Percentiles rank a stretch among this genome's conserved stretches.
Conservation (phyloP, 2,888 invertebrate species). For the Drosophila testacea region DNA sequence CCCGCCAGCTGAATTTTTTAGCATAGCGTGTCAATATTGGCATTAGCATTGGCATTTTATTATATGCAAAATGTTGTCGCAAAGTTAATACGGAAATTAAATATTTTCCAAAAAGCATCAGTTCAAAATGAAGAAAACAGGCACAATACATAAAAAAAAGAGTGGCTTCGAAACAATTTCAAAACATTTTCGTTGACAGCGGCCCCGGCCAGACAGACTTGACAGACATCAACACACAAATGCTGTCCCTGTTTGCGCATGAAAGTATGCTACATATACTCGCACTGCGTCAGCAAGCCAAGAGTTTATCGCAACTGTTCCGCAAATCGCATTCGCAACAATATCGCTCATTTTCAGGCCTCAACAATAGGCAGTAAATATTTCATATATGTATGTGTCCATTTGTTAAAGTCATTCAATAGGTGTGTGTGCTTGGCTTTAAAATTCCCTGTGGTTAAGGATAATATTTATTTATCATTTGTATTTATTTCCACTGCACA, state of each 20-base stretch:
- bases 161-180: slow-evolving; percentile 65
- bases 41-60: slow-evolving; percentile 49
- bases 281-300: slow-evolving; percentile 28
- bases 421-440: not conserved
- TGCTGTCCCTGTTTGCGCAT: slow-evolving; percentile 60
- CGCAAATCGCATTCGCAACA: slow-evolving; percentile 6
- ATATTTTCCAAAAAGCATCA: slow-evolving; percentile 58
- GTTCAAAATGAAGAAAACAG: slow-evolving; percentile 16
- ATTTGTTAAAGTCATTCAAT: too few species aligned
- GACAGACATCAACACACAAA: slow-evolving; percentile 20
- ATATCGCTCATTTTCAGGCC: not conserved
- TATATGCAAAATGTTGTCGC: slow-evolving; percentile 49
- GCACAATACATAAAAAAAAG: slow-evolving; percentile 1
- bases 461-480: not conserved
- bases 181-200: slow-evolving; percentile 76
- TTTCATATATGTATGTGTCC: not conserved
- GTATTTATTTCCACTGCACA: not conserved
- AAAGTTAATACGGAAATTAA: slow-evolving; percentile 74
- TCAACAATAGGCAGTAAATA: not conserved
- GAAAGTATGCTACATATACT: slow-evolving; percentile 60
- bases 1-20: slow-evolving; percentile 7
- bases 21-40: slow-evolving; percentile 52
- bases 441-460: too few species aligned
- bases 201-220: slow-evolving; percentile 32
- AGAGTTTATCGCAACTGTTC: slow-evolving; percentile 39